Evolutionary conservation across 2,113 vertebrate species (phyloP).

Genomic region (Halichoeres trimaculatus): DNA sequence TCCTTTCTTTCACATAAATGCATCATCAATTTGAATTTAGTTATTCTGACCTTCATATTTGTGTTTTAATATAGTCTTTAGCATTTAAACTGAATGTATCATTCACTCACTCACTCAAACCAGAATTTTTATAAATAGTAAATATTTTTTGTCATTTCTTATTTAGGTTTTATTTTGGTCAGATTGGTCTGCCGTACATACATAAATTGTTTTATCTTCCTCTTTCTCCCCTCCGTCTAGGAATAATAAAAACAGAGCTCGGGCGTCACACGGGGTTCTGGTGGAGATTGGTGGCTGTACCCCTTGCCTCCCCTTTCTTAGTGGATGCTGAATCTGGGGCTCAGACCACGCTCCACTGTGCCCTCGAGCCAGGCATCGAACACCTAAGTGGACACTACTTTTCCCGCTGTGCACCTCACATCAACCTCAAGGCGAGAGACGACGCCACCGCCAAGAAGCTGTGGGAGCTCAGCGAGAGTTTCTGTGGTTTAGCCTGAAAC

Average conservation of each 20-base stretch:
- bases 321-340: conserved; percentile 37
- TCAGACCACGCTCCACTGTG: conserved; percentile 67
- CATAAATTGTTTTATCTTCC: no score
- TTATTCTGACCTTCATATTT: no score
- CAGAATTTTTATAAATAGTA: no score
- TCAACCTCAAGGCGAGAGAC: conserved; percentile 56
- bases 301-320: conserved; percentile 6
- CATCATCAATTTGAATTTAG: no score
- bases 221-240: conserved; percentile 17
- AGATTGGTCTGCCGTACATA: no score
- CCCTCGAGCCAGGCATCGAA: conserved; percentile 57
- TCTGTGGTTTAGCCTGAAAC: conserved; percentile 37
- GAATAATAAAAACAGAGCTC: conserved; percentile 50
- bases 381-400: conserved; percentile 59
- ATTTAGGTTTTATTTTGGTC: no score
- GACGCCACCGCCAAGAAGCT: conserved; percentile 52
- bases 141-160: no score
- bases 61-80: no score
- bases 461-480: conserved; percentile 65
- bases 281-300: not conserved
- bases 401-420: not conserved
- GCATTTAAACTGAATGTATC: no score
- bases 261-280: not conserved
- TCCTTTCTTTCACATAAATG: no score
- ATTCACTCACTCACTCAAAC: no score